Base-by-base conservation (phyloP, 1,140 invertebrate genomes). In the Euura saliciscinereae region DNA sequence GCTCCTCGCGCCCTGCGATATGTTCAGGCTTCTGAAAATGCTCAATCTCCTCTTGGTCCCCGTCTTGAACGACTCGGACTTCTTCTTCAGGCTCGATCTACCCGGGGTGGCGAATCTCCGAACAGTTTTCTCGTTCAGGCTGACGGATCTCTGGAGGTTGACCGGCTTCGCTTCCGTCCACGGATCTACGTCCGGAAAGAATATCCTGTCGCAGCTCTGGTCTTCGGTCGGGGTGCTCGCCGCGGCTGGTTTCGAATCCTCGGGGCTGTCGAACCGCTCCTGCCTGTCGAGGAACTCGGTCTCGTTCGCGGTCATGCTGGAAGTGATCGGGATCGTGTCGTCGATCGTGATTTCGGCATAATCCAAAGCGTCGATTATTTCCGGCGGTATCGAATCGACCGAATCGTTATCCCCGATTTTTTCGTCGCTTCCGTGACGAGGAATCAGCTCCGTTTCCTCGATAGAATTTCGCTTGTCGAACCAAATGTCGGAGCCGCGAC, bases 161-260 rank as follows among this genome's bases (percentile, higher is more conserved):
- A 44, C 43, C 66, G 66, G 8, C 51, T 6, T 59, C 2, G 51
- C 51, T 11, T 59, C 51, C 66, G 28, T 10, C 13, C 43, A 67
- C 8, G 66, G 66, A 28, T 67, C 43, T 28, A 28, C 10, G 5
- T 67, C 66, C 43, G 66, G 66, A 1, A 67, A 67, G 42, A 67
- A 67, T 67, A 44, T 44, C 8, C 13, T 64, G 8, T 67, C 43
- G 4, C 43, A 28, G 42, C 71, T 45, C 69, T 74, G 69, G 5
- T 69, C 51, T 44, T 76, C 73, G 3, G 70, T 46, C 3, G 71
- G 74, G 5, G 73, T 73, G 68, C 69, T 74, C 7, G 71, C 72
- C 6, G 72, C 73, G 13, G 43, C 13, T 4, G 66, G 66, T 67
- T 42, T 44, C 13, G 66, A 67, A 67, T 67, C 66, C 10, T 4